Evolutionary conservation across 2,888 invertebrate species (phyloP).

Genomic region (Plebejus anna): DNA sequence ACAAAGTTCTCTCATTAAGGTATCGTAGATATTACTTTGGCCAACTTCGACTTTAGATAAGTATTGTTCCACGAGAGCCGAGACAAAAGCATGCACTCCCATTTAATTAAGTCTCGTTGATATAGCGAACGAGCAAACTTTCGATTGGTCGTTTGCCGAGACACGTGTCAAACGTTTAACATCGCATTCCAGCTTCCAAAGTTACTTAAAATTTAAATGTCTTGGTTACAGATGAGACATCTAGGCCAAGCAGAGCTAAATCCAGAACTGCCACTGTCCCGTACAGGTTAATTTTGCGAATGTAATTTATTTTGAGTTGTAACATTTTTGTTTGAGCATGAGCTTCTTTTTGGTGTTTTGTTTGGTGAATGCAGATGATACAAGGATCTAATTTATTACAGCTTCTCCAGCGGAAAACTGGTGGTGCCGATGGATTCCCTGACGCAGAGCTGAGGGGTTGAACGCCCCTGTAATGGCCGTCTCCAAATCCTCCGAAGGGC

Average conservation of each 20-base stretch:
- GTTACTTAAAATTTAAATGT: slow-evolving; percentile 45
- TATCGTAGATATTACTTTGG: slow-evolving; percentile 76
- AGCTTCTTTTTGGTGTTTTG: background rate
- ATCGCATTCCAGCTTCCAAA: slow-evolving; percentile 25
- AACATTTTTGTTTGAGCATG: slow-evolving; percentile 25
- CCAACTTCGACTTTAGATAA: slow-evolving; percentile 70
- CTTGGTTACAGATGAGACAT: slow-evolving; percentile 78
- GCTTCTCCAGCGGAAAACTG: slow-evolving; percentile 80
- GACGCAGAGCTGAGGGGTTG: slow-evolving; percentile 75
- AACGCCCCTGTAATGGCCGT: slow-evolving; percentile 61
- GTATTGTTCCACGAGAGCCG: slow-evolving; percentile 72
- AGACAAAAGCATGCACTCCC: slow-evolving; percentile 73
- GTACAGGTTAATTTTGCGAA: slow-evolving; percentile 67
- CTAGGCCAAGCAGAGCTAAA: slow-evolving; percentile 79
- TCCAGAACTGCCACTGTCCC: slow-evolving; percentile 77
- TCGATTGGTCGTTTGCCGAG: slow-evolving; percentile 57
- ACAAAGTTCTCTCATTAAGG: slow-evolving; percentile 78
- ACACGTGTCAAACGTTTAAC: slow-evolving; percentile 42
- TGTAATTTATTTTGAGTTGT: slow-evolving; percentile 34
- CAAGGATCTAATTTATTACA: slow-evolving; percentile 60
- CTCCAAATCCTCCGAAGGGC: slow-evolving; percentile 67
- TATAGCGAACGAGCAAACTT: slow-evolving; percentile 59
- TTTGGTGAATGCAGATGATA: background rate
- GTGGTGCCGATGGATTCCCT: slow-evolving; percentile 81
- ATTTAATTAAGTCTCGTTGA: slow-evolving; percentile 71